Evolutionary conservation across 2,888 invertebrate species (phyloP), one percentile per base, ranked within the genome.

Genomic region (Strigamia transsilvanica): DNA sequence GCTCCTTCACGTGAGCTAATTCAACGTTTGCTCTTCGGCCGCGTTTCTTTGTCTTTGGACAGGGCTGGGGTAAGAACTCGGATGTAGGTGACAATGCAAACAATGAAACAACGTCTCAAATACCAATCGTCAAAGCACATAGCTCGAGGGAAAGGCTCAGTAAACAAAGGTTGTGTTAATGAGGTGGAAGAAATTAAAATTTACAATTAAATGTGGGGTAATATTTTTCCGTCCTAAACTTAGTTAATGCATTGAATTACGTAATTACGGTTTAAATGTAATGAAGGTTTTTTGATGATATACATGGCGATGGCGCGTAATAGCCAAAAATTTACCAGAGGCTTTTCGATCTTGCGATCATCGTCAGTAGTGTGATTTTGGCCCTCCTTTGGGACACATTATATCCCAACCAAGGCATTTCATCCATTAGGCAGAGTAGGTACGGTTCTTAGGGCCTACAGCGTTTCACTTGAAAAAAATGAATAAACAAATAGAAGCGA

Each of bases 11-110:
- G 23, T 32, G 73, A 27, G 15, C 73, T 73, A 73, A 32, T 32
- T 9, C 32, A 73, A 73, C 73, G 73, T 73, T 73, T 73, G 32
- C 32, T 73, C 32, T 73, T 56, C 56, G 56, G n/a, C 56, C 56
- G 18, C 56, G 18, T 56, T 38, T 56, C 56, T 56, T 56, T 56
- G 56, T 56, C n/a, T 56, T 56, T 56, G 56, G 56, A 18, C 56
- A 56, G 46, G 46, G 15, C 56, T 9, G 18, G 56, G 4, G 9
- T 18, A 56, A 56, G 56, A 56, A 18, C 18, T 18, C n/a, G 21
- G n/a, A n/a, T 15, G 15, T 18, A 18, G 56, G 56, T 18, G 56
- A 21, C 56, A 56, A 56, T 56, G 56, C 21, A 18, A 46, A 66
- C 61, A 21, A 15, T 7, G 21, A 18, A 46, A 66, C 61, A 21